Percentiles rank a stretch among this genome's conserved stretches.
phyloP scores from a whole-genome alignment of 2,797 vertebrate species.

The Hephaestus fuliginosus region DNA sequence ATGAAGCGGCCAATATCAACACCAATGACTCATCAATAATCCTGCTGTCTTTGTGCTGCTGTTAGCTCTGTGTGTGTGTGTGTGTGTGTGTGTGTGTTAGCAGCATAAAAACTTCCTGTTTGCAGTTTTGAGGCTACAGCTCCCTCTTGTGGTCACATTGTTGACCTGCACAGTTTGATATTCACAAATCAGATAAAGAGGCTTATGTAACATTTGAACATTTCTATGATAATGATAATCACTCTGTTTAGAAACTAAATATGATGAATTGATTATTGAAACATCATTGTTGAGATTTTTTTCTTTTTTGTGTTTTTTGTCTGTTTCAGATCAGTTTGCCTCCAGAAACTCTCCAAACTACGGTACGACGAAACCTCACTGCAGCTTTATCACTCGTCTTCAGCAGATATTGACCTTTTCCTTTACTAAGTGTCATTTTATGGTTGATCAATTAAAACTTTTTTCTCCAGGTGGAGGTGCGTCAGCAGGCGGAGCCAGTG shows the following conservation, averaged over 20 bases:
- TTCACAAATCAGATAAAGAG: too few species aligned
- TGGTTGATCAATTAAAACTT: neutral
- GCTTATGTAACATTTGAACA: too few species aligned
- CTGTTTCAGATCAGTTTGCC: conserved; percentile 42
- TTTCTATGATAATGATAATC: too few species aligned
- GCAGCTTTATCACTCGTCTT: too few species aligned
- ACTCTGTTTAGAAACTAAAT: too few species aligned
- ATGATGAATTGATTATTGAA: too few species aligned
- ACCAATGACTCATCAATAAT: neutral
- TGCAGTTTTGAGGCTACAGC: conserved; percentile 6
- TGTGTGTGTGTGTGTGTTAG: conserved; percentile 11
- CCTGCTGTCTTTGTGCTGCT: neutral
- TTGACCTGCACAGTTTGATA: neutral
- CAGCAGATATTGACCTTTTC: too few species aligned
- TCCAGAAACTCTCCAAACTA: conserved; percentile 7
- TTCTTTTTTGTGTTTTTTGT: neutral
- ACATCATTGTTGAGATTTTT: too few species aligned
- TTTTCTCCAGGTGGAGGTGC: conserved; percentile 6
- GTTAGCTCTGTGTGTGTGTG: neutral
- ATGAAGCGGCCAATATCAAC: conserved; percentile 12
- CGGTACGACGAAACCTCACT: conserved; percentile 7
- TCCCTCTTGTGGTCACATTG: conserved; percentile 35
- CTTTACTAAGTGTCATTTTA: neutral
- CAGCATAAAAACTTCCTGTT: neutral
- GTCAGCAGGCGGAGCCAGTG: conserved; percentile 43